Evolutionary conservation across 2,888 invertebrate species (phyloP).

Genomic region (Autographa pulchrina): DNA sequence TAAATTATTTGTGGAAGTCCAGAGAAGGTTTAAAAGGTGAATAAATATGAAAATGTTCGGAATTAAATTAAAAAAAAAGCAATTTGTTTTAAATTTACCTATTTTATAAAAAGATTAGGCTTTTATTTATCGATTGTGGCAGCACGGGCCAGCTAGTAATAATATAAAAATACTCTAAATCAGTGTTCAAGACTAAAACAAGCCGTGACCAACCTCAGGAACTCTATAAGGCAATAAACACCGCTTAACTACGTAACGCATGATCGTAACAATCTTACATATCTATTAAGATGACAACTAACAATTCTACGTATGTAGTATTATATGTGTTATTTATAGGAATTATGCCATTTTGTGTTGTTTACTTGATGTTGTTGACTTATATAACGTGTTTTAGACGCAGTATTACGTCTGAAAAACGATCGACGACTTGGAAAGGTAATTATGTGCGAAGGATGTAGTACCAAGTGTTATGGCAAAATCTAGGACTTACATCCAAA

Average conservation of each 20-base stretch:
- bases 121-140: no score
- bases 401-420: not conserved
- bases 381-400: slow-evolving; percentile 5
- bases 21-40: no score
- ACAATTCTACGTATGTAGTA: slow-evolving; percentile 44
- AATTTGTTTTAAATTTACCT: no score
- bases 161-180: not conserved
- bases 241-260: slow-evolving; percentile 16
- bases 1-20: no score
- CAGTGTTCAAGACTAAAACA: slow-evolving; percentile 7
- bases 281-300: slow-evolving; percentile 40
- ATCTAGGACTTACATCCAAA: no score
- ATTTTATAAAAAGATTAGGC: no score
- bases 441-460: no score
- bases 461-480: no score
- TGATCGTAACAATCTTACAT: slow-evolving; percentile 39
- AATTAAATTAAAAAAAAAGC: no score
- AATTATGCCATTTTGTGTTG: slow-evolving; percentile 36
- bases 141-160: no score
- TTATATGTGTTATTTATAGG: slow-evolving; percentile 51
- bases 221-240: slow-evolving; percentile 18
- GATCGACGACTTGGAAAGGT: no score
- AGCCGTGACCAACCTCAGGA: slow-evolving; percentile 10
- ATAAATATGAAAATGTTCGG: no score
- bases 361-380: slow-evolving; percentile 1